These are phyloP conservation scores for Rhea americana DNA, from an alignment of 2,113 vertebrate species.

Conservation along the genomic window DNA sequence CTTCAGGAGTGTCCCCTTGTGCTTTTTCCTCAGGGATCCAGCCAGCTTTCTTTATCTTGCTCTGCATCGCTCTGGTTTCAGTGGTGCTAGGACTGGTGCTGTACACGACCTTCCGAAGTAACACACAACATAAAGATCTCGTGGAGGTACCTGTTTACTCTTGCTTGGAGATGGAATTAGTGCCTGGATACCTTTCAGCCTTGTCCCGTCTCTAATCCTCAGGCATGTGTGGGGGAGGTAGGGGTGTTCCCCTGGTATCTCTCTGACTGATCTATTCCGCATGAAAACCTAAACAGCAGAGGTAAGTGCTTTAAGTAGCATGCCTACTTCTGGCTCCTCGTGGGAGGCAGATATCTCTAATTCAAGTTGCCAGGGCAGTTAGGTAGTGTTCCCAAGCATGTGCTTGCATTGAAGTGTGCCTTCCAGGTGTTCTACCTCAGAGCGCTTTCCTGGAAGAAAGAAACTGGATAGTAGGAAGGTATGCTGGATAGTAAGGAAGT, in stretches of 20 bases:
- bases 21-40: slow-evolving; percentile 68
- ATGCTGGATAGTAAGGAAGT: background rate
- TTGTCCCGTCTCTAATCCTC: background rate
- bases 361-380: background rate
- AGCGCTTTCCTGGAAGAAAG: background rate
- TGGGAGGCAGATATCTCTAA: background rate
- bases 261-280: background rate
- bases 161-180: background rate
- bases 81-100: slow-evolving; percentile 79
- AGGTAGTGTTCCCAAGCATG: background rate
- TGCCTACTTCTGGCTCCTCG: background rate
- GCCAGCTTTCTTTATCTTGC: slow-evolving; percentile 81
- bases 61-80: slow-evolving; percentile 76
- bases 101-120: slow-evolving; percentile 76
- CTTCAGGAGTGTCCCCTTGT: background rate
- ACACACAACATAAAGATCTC: slow-evolving; percentile 64
- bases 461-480: background rate
- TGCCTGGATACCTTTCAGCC: background rate
- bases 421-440: background rate
- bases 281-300: background rate
- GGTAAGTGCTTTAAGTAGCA: background rate
- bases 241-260: background rate
- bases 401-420: background rate
- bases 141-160: slow-evolving; percentile 75
- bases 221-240: fast-evolving